Evolutionary conservation across 2,888 invertebrate genomes (phyloP), one percentile per base, ranked within the genome.

Genomic region (Nasonia oneida): DNA sequence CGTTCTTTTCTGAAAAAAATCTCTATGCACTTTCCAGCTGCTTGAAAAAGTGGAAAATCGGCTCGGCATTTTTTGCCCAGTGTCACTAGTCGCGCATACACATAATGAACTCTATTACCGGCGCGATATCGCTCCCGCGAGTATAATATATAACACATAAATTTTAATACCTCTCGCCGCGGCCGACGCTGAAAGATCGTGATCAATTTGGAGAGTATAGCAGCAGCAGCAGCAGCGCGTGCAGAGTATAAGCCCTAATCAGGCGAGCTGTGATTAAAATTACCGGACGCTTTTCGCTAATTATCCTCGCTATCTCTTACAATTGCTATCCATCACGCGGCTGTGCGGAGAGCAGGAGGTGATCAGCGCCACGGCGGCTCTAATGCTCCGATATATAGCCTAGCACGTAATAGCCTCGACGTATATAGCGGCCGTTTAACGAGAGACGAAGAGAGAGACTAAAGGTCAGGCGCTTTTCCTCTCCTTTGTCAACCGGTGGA

Each of bases 221-320:
- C 3, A 37, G 37, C 37, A 4, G 4, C 4, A 37, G 37, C 4
- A 37, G n/a, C 1, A 2, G 6, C 53, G 57, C 57, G 53, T 8
- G 42, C 42, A 8, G 42, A 10, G 10, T 42, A 33, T 71, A 53
- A 80, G 50, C 39, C 53, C 71, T 71, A 80, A 80, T 80, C 80
- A 80, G 70, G 79, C 79, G 71, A 70, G 23, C n/a, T 33, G 79
- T 39, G 71, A 80, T 80, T 80, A 80, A 80, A 80, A 71, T 80
- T 80, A 80, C 79, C 70, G 50, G 70, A 47, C 79, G 47, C 67
- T 23, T 64, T 67, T 42, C 42, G 78, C 42, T 78, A 78, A 78
- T 78, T 67, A 67, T 78, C 78, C 64, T 39, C 42, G 64, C 42
- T 39, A 64, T 64, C 67, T 50, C 79, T 79, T 70, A 33, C 79